These are phyloP conservation scores for Heloderma charlesbogerti DNA, from an alignment of 2,113 vertebrate genomes.

Conservation along the genomic window DNA sequence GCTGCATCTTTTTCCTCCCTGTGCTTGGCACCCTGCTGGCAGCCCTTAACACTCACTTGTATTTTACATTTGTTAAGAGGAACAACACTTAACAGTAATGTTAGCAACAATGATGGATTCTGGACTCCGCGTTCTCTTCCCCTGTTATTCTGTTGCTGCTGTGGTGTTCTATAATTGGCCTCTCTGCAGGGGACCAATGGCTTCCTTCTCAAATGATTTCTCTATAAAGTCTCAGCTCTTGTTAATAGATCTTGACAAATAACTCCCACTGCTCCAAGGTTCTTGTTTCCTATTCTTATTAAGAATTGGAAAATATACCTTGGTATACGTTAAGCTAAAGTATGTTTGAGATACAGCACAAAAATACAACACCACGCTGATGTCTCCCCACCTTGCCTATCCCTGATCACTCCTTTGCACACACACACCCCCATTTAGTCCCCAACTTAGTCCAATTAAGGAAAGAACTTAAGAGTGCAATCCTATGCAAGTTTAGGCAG, in stretches of 20 bases:
- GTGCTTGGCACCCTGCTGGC: slow-evolving; percentile 38
- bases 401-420: background rate
- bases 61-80: slow-evolving; percentile 30
- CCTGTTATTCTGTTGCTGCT: slow-evolving; percentile 22
- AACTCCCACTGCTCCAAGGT: slow-evolving; percentile 8
- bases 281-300: slow-evolving; percentile 37
- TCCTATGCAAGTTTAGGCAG: too few relatives aligned
- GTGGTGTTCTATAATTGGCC: slow-evolving; percentile 27
- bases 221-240: slow-evolving; percentile 10
- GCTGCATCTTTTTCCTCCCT: slow-evolving; percentile 31
- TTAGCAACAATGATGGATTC: slow-evolving; percentile 36
- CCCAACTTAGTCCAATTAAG: background rate
- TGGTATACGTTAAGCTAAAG: slow-evolving; percentile 44
- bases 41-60: slow-evolving; percentile 44
- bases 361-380: background rate
- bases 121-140: background rate
- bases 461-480: background rate
- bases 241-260: slow-evolving; percentile 52
- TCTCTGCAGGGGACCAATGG: slow-evolving; percentile 36
- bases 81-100: slow-evolving; percentile 9
- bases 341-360: background rate
- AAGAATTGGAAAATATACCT: slow-evolving; percentile 41
- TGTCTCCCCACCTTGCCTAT: background rate
- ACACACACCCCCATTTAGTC: background rate
- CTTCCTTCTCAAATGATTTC: slow-evolving; percentile 48